Evolutionary conservation across 1,140 invertebrate genomes (phyloP).

Genomic region (Telenomus remus): DNA sequence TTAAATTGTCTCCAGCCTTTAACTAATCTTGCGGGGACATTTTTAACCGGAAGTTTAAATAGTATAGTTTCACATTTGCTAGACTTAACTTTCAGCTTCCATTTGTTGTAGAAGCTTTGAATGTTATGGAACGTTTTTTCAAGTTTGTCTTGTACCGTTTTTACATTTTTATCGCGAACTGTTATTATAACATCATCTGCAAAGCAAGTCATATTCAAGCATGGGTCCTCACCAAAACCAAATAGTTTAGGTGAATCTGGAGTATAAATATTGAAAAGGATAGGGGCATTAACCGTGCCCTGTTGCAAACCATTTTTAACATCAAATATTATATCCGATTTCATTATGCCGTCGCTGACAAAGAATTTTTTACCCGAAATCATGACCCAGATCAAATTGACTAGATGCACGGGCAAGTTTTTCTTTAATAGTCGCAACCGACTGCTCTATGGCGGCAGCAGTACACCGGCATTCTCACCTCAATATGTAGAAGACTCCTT

Average conservation of each 20-base stretch:
- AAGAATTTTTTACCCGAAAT: conserved; percentile 14
- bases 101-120: conserved; percentile 9
- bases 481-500: too few species aligned
- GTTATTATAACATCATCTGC: conserved; percentile 42
- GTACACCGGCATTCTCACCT: too few species aligned
- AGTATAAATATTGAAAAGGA: neutral
- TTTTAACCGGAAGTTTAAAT: conserved; percentile 25
- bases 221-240: neutral
- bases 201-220: conserved; percentile 1
- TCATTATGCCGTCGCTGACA: neutral
- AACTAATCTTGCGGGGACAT: too few species aligned
- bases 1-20: neutral
- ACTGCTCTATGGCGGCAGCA: too few species aligned
- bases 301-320: conserved; percentile 32
- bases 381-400: conserved; percentile 37
- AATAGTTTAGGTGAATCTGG: neutral
- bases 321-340: neutral
- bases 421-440: too few species aligned
- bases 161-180: neutral
- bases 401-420: conserved; percentile 18
- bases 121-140: conserved; percentile 17
- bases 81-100: conserved; percentile 49
- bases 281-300: conserved; percentile 34
- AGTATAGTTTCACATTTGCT: conserved; percentile 52
- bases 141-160: neutral